phyloP scores from a whole-genome alignment of 1,140 invertebrate genomes.

The Microplitis demolitor region DNA sequence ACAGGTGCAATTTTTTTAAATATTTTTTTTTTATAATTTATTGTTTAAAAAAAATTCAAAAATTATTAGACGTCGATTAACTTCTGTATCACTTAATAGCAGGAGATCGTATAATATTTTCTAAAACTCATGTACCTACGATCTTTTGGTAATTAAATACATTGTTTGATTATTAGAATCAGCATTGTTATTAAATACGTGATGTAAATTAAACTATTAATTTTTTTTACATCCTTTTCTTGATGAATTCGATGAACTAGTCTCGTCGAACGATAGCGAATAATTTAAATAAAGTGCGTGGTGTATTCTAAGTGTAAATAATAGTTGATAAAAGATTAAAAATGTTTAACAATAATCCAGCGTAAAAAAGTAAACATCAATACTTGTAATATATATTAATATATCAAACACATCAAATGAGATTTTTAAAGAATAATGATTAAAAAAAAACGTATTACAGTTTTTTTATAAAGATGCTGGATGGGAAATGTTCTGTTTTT shows the following conservation, averaged over 20 bases:
- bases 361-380: neutral
- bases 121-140: no score
- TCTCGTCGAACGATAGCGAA: slow-evolving; percentile 6
- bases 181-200: no score
- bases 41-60: no score
- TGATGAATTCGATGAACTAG: slow-evolving; percentile 6
- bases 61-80: no score
- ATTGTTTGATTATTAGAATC: no score
- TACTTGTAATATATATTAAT: slow-evolving; percentile 8
- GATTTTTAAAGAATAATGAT: neutral
- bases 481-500: neutral
- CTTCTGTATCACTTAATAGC: no score
- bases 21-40: no score
- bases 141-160: no score
- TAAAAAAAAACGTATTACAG: neutral
- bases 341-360: slow-evolving; percentile 2
- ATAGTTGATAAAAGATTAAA: slow-evolving; percentile 15
- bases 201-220: no score
- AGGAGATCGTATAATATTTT: no score
- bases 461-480: neutral
- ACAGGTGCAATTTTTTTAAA: no score
- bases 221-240: no score
- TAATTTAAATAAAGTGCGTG: neutral
- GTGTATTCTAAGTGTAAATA: slow-evolving; percentile 14
- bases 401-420: neutral